Base-by-base conservation (phyloP, 2,797 vertebrate species). In the Oceanodroma leucorhoa region DNA sequence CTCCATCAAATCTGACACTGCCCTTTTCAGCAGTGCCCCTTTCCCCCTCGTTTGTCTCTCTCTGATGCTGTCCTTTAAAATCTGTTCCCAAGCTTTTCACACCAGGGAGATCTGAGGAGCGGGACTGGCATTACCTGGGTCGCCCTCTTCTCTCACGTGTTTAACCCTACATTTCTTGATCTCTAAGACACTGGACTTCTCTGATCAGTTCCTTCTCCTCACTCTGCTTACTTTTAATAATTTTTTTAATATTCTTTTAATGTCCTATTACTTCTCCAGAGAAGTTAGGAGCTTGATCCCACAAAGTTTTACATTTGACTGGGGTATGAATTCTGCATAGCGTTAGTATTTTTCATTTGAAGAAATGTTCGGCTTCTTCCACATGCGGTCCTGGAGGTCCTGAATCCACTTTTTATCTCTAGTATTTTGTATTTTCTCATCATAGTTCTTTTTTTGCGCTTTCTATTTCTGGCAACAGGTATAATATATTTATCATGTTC, bases 331-430 rank as follows among this genome's bases (percentile, higher is more conserved):
- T 62, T 57, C 40, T 73, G 46, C 24, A 27, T 24, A 32, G 30
- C 1, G 0, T 34, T 57, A 30, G 22, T 34, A 55, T 64, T 38
- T 43, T 70, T 64, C 10, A 50, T 83, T 41, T 82, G 61, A 82
- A 54, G 32, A 84, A 83, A 57, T 29, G 21, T 19, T 64, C 0
- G 11, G 43, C 26, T 61, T 41, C 54, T 9, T 70, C 29, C 24
- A 34, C 0, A 0, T 43, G 54, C 41, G 45, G n/a, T 40, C 34
- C 54, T 38, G 21, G 30, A 58, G 43, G 51, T 29, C 48, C 34
- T 77, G 32, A 60, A 83, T 54, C 24, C 14, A 43, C 34, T 34
- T 64, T 60, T 10, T 29, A 1, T 45, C 41, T 81, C 45, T 62
- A 32, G 11, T 38, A 69, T 40, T 40, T 40, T 40, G 24, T 65